Conservation (phyloP, 2,888 invertebrate species). For the Eilema caniola region DNA sequence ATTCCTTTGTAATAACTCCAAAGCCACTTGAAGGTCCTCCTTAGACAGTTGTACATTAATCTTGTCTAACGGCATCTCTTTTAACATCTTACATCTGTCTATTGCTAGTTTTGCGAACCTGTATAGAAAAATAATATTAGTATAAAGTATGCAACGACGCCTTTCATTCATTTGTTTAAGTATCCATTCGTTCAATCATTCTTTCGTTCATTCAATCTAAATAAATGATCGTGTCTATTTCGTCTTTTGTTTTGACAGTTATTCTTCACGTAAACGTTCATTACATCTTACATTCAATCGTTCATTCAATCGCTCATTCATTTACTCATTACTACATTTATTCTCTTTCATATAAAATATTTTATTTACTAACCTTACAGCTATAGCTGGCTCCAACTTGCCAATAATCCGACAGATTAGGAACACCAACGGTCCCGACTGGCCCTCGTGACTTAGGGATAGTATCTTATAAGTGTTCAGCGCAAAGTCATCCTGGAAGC, state of each 20-base stretch:
- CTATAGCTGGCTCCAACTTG: constrained; percentile 86
- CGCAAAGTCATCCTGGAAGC: constrained; percentile 89
- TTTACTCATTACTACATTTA: neutral
- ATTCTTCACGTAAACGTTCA: neutral
- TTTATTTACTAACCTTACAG: constrained; percentile 62
- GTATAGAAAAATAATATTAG: neutral
- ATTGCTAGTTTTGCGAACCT: constrained; percentile 90
- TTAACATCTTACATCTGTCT: constrained; percentile 89
- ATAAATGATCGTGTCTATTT: no score
- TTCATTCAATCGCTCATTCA: neutral
- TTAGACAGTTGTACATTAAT: constrained; percentile 89
- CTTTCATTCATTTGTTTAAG: no score
- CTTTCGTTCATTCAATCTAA: neutral
- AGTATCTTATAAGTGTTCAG: constrained; percentile 90
- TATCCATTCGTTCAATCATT: neutral
- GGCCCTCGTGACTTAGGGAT: constrained; percentile 89
- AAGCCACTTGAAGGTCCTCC: constrained; percentile 89
- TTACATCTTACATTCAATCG: neutral
- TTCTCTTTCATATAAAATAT: neutral
- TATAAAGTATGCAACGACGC: neutral
- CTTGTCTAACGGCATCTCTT: constrained; percentile 87
- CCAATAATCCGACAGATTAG: constrained; percentile 90
- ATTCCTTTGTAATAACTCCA: constrained; percentile 87
- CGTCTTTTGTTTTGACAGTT: no score
- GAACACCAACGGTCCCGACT: constrained; percentile 91